phyloP scores from a whole-genome alignment of 1,140 invertebrate genomes.

The Platorchestia sp. region DNA sequence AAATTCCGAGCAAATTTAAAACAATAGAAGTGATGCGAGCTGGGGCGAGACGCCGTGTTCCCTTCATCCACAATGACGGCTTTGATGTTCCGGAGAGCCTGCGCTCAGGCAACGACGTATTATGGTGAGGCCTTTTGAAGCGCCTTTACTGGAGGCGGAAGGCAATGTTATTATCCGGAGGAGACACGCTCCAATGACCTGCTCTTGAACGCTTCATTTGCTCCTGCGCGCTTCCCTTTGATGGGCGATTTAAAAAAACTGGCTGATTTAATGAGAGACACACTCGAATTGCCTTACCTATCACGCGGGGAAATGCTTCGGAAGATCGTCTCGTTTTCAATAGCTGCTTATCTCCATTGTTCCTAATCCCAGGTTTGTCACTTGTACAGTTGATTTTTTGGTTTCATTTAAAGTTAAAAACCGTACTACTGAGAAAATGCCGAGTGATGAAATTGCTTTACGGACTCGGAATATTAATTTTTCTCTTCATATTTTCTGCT shows the following conservation, averaged over 20 bases:
- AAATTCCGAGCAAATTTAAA: not conserved
- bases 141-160: not conserved
- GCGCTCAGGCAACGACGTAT: not conserved
- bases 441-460: too few species aligned
- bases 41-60: not conserved
- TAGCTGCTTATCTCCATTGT: not conserved
- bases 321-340: not conserved
- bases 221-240: not conserved
- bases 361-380: too few species aligned
- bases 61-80: not conserved
- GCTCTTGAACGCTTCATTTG: slow-evolving; percentile 42
- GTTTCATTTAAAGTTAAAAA: too few species aligned
- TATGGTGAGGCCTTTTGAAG: not conserved
- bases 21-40: not conserved
- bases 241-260: not conserved
- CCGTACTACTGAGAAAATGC: too few species aligned
- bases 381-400: too few species aligned
- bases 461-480: too few species aligned
- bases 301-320: not conserved
- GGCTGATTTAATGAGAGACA: not conserved
- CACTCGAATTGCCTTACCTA: not conserved
- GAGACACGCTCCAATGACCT: slow-evolving; percentile 12
- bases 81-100: not conserved
- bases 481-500: too few species aligned
- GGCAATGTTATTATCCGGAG: slow-evolving; percentile 12